Base-by-base conservation (phyloP, 2,888 invertebrate genomes). In the Ariolimax columbianus region DNA sequence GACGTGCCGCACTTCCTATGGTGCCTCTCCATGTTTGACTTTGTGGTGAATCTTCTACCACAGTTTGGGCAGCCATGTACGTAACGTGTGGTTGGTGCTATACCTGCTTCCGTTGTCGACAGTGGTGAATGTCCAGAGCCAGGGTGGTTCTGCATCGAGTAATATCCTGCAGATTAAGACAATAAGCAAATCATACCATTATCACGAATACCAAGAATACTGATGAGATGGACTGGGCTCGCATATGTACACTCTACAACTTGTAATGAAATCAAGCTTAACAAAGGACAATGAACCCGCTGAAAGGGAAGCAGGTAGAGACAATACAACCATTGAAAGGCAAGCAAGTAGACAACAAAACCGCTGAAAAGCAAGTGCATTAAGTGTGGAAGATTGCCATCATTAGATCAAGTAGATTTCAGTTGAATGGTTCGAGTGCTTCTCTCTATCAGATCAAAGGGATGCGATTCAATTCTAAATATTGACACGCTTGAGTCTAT, bases 11-110 rank as follows among this genome's bases (percentile, higher is more conserved):
- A 87, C 43, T 85, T 85, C 38, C 72, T 79, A 17, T 80, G 77
- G 66, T 87, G 87, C n/a, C 87, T 82, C 43, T 72, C 82, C 83
- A 85, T 80, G 77, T 83, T 87, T 43, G 63, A 80, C 72, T 83
- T 80, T 23, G 79, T 83, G 47, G 85, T 85, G 38, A 79, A 87
- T 40, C 81, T 79, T 43, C 68, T 72, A 0, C 87, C 85, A 63
- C 87, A 87, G 36, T 51, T 70, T 40, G 70, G 70, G 63, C 87
- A 87, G 6, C 72, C 63, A 23, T 81, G 70, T 19, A 84, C n/a
- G 47, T 84, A 84, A 26, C 84, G 79, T 19, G 84, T 84, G 33
- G 79, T 84, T 59, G 72, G 68, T 30, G 68, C 36, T 14, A 47
- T 40, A 47, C 77, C 36, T 2, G 72, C 55, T 68, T 51, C 72